Conservation (phyloP, 2,797 vertebrate species). For the Centropyge bicolor region DNA sequence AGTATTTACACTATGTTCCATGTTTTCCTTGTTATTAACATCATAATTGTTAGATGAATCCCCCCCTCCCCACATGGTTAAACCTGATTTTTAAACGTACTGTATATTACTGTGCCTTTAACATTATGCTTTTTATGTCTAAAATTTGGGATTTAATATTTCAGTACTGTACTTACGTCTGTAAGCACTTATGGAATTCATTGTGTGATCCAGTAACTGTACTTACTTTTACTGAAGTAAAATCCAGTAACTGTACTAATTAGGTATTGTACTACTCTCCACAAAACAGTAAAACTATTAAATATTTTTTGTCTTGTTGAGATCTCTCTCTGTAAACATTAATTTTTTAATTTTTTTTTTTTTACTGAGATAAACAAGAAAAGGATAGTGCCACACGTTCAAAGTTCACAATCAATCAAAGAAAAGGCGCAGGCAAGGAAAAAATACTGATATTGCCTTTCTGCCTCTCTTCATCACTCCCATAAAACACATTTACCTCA, state of each 20-base stretch:
- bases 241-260: neutral
- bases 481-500: neutral
- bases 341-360: neutral
- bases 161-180: neutral
- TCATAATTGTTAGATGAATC: neutral
- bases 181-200: neutral
- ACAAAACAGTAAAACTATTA: neutral
- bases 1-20: too few relatives aligned
- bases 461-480: neutral
- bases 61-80: neutral
- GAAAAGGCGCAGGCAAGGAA: neutral
- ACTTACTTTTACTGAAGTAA: neutral
- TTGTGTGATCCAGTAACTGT: neutral
- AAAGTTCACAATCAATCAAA: too few relatives aligned
- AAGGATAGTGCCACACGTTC: neutral
- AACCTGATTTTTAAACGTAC: neutral
- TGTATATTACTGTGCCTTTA: constrained; percentile 8
- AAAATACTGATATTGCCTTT: neutral
- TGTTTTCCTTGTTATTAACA: too few relatives aligned
- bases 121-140: neutral
- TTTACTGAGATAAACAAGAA: neutral
- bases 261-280: neutral
- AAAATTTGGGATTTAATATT: neutral
- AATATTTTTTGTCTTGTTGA: neutral
- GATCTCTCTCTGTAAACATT: neutral